Base-by-base conservation (phyloP, 2,888 invertebrate genomes). In the Amphipoea oculea region DNA sequence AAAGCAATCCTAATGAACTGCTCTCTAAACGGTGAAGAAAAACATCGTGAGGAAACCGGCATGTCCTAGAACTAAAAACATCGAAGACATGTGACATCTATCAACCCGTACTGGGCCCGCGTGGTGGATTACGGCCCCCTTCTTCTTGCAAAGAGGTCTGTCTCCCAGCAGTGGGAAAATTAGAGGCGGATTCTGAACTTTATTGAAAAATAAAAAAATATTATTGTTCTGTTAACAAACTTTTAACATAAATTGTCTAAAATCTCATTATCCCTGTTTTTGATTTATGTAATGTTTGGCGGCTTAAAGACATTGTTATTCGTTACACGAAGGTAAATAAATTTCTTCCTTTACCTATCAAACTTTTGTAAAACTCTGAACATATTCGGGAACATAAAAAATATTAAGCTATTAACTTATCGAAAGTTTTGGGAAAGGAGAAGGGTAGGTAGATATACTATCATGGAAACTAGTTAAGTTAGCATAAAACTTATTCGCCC, bases 321-420 rank as follows among this genome's bases (percentile, higher is more conserved):
- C 74, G 57, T 69, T 77, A 80, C 74, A 75, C 65, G 66, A 80
- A 87, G 54, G 83, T 81, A 73, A 82, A 88, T 83, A 87, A 62
- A 12, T 85, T 85, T 85, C 63, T 74, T 69, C 63, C 63, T 73
- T 65, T 76, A 63, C 81, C 69, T 78, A 84, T 86, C 80, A 70
- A 85, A 88, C 88, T 88, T 89, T 88, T 67, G 11, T 45, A 40
- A 80, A 88, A 88, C 77, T 87, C 74, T 20, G 73, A 76, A 83
- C 74, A 84, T 79, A 83, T 83, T 81, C 51, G 65, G 60, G 57
- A 81, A 69, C 73, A 78, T 85, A 75, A 85, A 86, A 88, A 83
- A 77, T 76, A 75, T 81, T 86, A 69, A 72, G 73, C 68, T 82
- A 80, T 80, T 78, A 85, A 83, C 71, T 85, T 80, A 84, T 77